phyloP scores from a whole-genome alignment of 2,797 vertebrate species.

The Leptatherina wallacei region DNA sequence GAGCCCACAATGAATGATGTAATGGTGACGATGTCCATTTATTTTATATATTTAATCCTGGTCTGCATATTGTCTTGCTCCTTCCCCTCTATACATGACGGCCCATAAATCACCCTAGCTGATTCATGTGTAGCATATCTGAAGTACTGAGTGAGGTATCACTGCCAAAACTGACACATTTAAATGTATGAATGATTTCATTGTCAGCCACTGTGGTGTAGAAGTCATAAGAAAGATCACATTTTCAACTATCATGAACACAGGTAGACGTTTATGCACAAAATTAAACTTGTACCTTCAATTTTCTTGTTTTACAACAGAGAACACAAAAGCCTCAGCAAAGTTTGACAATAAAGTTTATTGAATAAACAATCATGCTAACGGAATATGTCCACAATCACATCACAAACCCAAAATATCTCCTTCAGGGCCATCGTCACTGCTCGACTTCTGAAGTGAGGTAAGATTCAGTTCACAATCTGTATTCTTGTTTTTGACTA shows the following conservation, averaged over 20 bases:
- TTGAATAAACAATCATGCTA: constrained; percentile 78
- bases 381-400: constrained; percentile 74
- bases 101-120: not conserved
- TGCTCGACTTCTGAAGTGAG: constrained; percentile 17
- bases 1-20: no score
- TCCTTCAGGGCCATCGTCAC: constrained; percentile 11
- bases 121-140: not conserved
- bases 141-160: not conserved
- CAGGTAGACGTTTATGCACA: not conserved
- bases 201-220: not conserved
- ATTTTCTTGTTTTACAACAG: not conserved
- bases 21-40: no score
- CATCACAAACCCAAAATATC: constrained; percentile 64
- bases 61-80: not conserved
- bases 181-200: not conserved
- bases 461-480: constrained; percentile 45
- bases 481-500: constrained; percentile 14
- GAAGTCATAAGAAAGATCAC: not conserved
- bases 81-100: not conserved
- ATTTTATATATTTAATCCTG: no score
- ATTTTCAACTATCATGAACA: not conserved
- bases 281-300: not conserved
- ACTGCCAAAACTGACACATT: not conserved
- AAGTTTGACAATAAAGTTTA: constrained; percentile 73
- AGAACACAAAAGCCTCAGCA: constrained; percentile 24